These are phyloP conservation scores for Axinella damicornis DNA, from an alignment of 37 sponge, comb jelly and placozoan species.

Conservation along the genomic window DNA sequence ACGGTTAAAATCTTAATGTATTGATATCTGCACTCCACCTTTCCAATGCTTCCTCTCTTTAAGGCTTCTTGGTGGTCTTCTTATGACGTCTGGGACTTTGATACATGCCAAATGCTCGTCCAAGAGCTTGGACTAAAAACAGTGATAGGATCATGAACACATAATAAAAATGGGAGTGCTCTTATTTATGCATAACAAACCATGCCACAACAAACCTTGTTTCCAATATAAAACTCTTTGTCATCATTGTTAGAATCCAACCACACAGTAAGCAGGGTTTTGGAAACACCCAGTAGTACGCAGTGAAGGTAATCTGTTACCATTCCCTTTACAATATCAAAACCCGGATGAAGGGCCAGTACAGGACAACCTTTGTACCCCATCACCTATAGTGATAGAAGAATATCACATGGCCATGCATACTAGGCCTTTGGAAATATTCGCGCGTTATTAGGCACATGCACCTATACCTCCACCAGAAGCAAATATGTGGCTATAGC, in stretches of 20 bases:
- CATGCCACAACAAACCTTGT: neutral
- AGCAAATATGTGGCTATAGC: neutral
- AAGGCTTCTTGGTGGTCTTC: neutral
- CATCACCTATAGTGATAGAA: neutral
- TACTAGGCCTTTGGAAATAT: too few species aligned
- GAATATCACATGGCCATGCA: neutral
- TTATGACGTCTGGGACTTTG: slow-evolving; percentile 1
- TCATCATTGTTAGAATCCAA: neutral
- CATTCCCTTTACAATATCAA: neutral
- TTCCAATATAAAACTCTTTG: neutral
- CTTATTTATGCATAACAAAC: neutral
- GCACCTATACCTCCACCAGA: neutral
- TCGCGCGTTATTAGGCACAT: too few species aligned
- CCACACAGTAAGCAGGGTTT: neutral
- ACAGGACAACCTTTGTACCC: slow-evolving; percentile 8
- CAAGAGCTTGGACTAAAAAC: too few species aligned
- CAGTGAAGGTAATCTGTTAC: slow-evolving; percentile 1
- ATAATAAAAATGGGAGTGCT: too few species aligned
- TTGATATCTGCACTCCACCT: neutral
- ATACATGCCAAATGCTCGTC: neutral
- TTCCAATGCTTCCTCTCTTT: slow-evolving; percentile 2
- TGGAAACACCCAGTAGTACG: neutral
- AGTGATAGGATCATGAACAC: too few species aligned
- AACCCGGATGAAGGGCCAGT: neutral
- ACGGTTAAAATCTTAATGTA: too few species aligned